A percentile compares a stretch with the other conserved stretches of the same genome.
These are phyloP conservation scores for Pseudobourletiella spinata DNA, from an alignment of 1,140 invertebrate species.

Conservation along the genomic window DNA sequence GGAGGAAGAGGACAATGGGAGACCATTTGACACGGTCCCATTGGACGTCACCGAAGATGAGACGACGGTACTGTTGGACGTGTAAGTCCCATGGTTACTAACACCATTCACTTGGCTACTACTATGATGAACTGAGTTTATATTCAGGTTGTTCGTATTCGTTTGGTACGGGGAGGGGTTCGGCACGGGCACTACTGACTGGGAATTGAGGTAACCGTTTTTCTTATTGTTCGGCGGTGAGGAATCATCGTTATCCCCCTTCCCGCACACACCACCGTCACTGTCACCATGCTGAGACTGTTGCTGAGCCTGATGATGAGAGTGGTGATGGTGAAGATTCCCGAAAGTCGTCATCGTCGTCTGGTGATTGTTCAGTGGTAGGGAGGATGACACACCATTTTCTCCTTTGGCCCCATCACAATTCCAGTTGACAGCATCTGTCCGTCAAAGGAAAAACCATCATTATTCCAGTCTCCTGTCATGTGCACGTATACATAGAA, in stretches of 20 bases:
- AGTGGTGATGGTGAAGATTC: slow-evolving; percentile 19
- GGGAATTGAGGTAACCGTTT: slow-evolving; percentile 23
- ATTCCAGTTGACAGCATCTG: slow-evolving; percentile 27
- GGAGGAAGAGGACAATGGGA: slow-evolving; percentile 9
- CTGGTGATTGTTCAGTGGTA: slow-evolving; percentile 19
- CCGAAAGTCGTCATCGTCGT: slow-evolving; percentile 26
- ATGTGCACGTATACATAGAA: too few species aligned
- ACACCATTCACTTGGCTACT: not conserved
- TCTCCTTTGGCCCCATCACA: slow-evolving; percentile 28
- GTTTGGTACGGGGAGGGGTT: not conserved
- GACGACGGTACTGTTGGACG: slow-evolving; percentile 11
- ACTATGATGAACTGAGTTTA: slow-evolving; percentile 5
- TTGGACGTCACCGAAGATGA: slow-evolving; percentile 7
- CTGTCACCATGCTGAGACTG: not conserved
- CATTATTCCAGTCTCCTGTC: not conserved
- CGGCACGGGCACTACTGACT: not conserved
- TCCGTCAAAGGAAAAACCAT: not conserved
- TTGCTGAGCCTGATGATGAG: slow-evolving; percentile 1
- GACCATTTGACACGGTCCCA: too few species aligned
- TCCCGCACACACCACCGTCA: not conserved
- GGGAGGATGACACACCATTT: slow-evolving; percentile 23
- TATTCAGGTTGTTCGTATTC: not conserved
- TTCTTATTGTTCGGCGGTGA: slow-evolving; percentile 16
- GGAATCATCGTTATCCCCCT: too few species aligned
- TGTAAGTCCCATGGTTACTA: not conserved